Conservation (phyloP, 2,888 invertebrate genomes). For the Meghimatium bilineatum region DNA sequence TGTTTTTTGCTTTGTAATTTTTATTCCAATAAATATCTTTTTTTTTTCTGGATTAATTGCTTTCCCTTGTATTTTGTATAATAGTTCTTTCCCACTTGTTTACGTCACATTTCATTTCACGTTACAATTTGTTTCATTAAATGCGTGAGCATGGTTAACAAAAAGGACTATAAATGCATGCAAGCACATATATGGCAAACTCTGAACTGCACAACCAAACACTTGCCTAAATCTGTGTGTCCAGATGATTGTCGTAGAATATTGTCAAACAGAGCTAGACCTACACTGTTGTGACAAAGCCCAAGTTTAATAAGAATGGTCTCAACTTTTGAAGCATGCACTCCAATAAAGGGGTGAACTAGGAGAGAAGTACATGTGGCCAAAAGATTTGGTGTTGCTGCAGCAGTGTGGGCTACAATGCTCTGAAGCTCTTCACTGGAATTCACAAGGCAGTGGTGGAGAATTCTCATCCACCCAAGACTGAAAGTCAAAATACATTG, state of each 20-base stretch:
- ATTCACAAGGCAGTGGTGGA: conserved; percentile 85
- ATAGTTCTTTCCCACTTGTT: too few species aligned
- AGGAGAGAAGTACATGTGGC: conserved; percentile 85
- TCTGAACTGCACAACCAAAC: background rate
- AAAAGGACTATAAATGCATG: too few species aligned
- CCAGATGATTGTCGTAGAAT: conserved; percentile 51
- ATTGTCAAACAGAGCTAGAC: conserved; percentile 65
- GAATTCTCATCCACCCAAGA: conserved; percentile 89
- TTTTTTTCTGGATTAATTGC: too few species aligned
- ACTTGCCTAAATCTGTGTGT: conserved; percentile 43
- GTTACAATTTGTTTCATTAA: too few species aligned
- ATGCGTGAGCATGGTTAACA: too few species aligned
- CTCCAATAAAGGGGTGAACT: conserved; percentile 83
- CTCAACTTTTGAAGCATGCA: conserved; percentile 83
- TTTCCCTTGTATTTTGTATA: too few species aligned
- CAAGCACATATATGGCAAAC: too few species aligned
- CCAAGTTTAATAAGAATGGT: conserved; percentile 85
- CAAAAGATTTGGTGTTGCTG: conserved; percentile 83
- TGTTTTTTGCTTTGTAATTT: too few species aligned
- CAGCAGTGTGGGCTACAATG: conserved; percentile 79
- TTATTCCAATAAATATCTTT: too few species aligned
- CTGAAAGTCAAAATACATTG: conserved; percentile 76
- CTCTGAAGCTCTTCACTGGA: conserved; percentile 63
- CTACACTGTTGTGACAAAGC: conserved; percentile 81
- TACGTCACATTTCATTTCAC: too few species aligned